Evolutionary conservation across 2,797 vertebrate species (phyloP).

Genomic region (Argya squamiceps): DNA sequence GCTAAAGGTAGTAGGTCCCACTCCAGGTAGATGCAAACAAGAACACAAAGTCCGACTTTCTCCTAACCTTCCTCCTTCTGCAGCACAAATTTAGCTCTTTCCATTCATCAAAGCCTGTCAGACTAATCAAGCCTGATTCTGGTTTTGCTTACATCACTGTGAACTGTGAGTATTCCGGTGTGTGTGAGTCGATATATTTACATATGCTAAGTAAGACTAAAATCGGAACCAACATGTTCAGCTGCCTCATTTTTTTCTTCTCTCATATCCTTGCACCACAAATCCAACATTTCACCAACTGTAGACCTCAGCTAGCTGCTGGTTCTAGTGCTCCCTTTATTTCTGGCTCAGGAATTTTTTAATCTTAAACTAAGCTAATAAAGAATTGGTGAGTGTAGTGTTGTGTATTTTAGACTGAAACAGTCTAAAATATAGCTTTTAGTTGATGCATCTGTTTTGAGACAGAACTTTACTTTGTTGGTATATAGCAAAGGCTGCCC

Average conservation of each 20-base stretch:
- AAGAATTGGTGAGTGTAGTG: not conserved
- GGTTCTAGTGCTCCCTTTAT: not conserved
- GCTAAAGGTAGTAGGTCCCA: not conserved
- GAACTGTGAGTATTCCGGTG: not conserved
- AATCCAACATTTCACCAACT: not conserved
- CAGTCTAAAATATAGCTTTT: conserved; percentile 25
- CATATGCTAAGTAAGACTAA: not conserved
- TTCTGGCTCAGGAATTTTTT: conserved; percentile 18
- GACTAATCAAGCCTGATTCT: conserved; percentile 56
- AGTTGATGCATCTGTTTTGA: conserved; percentile 28
- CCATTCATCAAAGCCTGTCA: conserved; percentile 57
- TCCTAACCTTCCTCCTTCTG: conserved; percentile 36
- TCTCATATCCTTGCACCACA: not conserved
- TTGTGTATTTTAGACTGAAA: not conserved
- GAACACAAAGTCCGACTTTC: not conserved
- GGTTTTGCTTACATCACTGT: conserved; percentile 36
- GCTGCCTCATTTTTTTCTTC: not conserved
- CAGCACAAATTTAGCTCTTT: conserved; percentile 37
- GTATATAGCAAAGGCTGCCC: not conserved
- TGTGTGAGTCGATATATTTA: conserved; percentile 21
- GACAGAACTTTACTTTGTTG: not conserved
- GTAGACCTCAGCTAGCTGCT: conserved; percentile 20
- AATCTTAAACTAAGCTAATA: conserved; percentile 35
- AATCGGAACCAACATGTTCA: not conserved
- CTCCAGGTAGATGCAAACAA: not conserved